These are phyloP conservation scores for Phyllotis vaccarum DNA, from an alignment of 2,797 vertebrate genomes.

Conservation along the genomic window DNA sequence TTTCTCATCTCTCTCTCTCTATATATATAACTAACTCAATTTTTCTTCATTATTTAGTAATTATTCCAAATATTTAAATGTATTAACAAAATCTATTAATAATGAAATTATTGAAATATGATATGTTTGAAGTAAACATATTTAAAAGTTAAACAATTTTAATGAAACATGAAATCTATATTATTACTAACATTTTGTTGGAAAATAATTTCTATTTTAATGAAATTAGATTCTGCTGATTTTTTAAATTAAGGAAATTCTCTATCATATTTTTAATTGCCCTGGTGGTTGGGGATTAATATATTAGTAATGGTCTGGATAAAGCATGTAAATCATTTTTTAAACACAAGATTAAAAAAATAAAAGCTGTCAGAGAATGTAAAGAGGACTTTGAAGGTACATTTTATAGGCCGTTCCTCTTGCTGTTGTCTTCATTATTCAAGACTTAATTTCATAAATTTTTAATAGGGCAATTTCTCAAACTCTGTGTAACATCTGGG, in stretches of 20 bases:
- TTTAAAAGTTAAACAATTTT: not conserved
- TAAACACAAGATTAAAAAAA: slow-evolving; percentile 22
- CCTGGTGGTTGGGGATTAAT: not conserved
- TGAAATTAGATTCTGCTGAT: slow-evolving; percentile 27
- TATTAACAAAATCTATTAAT: not conserved
- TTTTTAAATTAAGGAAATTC: slow-evolving; percentile 2
- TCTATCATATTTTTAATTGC: not conserved
- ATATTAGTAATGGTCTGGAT: not conserved
- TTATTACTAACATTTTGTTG: not conserved
- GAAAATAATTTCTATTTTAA: not conserved
- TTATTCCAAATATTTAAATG: not conserved
- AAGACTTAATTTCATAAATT: slow-evolving; percentile 31
- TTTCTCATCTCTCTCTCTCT: not conserved
- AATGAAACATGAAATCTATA: not conserved
- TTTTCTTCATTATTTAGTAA: too few relatives aligned
- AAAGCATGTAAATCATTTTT: not conserved
- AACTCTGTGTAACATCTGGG: slow-evolving; percentile 4
- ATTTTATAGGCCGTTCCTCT: slow-evolving; percentile 48
- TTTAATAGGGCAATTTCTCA: slow-evolving; percentile 57
- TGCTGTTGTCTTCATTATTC: slow-evolving; percentile 54
- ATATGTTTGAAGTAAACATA: not conserved
- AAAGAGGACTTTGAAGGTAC: slow-evolving; percentile 43
- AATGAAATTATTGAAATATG: not conserved
- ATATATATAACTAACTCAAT: too few relatives aligned
- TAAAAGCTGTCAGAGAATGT: not conserved